These are phyloP conservation scores for Lycia hirtaria DNA, from an alignment of 2,888 invertebrate species.

Conservation along the genomic window DNA sequence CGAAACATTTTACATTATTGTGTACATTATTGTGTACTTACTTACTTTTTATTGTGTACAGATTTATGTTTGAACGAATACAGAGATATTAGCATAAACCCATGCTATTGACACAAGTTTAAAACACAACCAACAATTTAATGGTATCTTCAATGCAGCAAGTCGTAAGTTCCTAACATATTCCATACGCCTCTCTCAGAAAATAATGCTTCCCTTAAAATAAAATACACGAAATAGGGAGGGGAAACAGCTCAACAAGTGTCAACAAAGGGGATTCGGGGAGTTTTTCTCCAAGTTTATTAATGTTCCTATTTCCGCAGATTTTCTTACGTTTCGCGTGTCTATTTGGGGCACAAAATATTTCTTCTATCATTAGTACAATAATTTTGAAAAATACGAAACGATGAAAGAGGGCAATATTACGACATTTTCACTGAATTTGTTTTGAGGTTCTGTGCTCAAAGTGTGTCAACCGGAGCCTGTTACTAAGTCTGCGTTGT, in stretches of 20 bases:
- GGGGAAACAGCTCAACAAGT: constrained; percentile 66
- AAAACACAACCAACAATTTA: background rate
- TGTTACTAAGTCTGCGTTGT: too few relatives aligned
- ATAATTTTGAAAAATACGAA: too few relatives aligned
- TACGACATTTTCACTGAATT: too few relatives aligned
- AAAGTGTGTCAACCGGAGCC: too few relatives aligned
- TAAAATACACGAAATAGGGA: constrained; percentile 46
- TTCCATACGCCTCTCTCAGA: constrained; percentile 24
- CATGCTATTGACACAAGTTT: background rate
- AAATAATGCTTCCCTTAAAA: constrained; percentile 23
- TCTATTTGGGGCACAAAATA: constrained; percentile 41
- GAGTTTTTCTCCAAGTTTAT: constrained; percentile 56
- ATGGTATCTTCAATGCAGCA: constrained; percentile 10
- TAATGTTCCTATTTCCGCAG: constrained; percentile 52
- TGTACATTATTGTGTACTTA: too few relatives aligned
- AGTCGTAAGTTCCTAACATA: constrained; percentile 9
- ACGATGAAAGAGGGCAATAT: too few relatives aligned
- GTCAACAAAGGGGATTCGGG: constrained; percentile 53
- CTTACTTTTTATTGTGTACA: too few relatives aligned
- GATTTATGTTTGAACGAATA: too few relatives aligned
- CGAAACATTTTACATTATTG: too few relatives aligned
- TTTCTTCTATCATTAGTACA: constrained; percentile 34
- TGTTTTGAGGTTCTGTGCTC: too few relatives aligned
- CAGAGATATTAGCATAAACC: too few relatives aligned
- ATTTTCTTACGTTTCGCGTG: constrained; percentile 43